A percentile compares a stretch with the other conserved stretches of the same genome.
Evolutionary conservation across 1,140 invertebrate genomes (phyloP).

Genomic region (Nebria ingens): DNA sequence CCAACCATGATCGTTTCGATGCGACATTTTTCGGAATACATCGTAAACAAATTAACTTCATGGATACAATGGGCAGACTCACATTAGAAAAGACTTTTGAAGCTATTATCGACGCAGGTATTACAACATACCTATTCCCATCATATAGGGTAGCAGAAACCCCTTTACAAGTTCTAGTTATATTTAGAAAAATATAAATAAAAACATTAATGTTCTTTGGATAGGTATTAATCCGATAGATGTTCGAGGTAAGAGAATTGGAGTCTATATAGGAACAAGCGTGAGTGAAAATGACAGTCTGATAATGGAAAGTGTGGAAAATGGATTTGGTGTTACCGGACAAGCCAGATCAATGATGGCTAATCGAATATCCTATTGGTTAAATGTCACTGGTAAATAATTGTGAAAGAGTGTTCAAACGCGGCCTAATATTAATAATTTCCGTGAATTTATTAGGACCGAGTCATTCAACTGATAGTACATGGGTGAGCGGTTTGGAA

Average conservation of each 20-base stretch:
- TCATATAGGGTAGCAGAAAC: too few relatives aligned
- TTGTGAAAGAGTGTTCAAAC: too few relatives aligned
- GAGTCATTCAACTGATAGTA: conserved; percentile 58
- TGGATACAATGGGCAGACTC: conserved; percentile 37
- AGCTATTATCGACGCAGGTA: conserved; percentile 38
- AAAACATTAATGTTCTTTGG: too few relatives aligned
- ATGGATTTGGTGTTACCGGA: conserved; percentile 53
- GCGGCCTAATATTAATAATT: too few relatives aligned
- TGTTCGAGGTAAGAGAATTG: conserved; percentile 50
- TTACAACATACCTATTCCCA: conserved; percentile 1
- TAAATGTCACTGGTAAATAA: conserved; percentile 49
- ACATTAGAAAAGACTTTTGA: conserved; percentile 35
- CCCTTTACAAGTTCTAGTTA: too few relatives aligned
- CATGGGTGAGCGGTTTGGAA: conserved; percentile 58
- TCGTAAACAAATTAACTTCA: conserved; percentile 30
- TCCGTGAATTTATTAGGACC: conserved; percentile 46
- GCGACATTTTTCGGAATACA: conserved; percentile 37
- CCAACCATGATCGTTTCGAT: conserved; percentile 26
- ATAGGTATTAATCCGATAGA: conserved; percentile 51
- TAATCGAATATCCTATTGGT: conserved; percentile 54
- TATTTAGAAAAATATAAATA: too few relatives aligned
- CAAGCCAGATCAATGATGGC: conserved; percentile 56
- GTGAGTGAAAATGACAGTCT: conserved; percentile 46
- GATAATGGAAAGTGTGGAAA: conserved; percentile 31
- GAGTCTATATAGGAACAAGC: conserved; percentile 56